Evolutionary conservation across 2,113 vertebrate genomes (phyloP).

Genomic region (Nesoenas mayeri): DNA sequence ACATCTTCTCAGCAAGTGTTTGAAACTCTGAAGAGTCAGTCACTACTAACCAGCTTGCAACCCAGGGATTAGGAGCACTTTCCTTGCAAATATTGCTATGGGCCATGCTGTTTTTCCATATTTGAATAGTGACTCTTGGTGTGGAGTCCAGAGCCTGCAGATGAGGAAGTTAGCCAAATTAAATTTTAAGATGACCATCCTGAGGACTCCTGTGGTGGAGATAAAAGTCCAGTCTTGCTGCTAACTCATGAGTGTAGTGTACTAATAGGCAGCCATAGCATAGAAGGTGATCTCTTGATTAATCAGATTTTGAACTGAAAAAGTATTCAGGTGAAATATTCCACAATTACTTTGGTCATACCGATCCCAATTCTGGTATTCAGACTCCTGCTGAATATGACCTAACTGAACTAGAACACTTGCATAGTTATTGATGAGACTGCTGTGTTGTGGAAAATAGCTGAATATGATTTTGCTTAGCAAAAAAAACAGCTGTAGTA

Average conservation of each 20-base stretch:
- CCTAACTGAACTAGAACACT: not conserved
- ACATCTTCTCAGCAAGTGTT: not conserved
- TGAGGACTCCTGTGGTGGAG: not conserved
- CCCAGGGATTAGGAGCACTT: not conserved
- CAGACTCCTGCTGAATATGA: not conserved
- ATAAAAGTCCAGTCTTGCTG: not conserved
- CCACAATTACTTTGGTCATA: not conserved
- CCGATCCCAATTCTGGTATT: not conserved
- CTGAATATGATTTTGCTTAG: not conserved
- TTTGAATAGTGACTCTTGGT: not conserved
- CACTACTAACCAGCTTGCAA: not conserved
- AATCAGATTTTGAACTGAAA: not conserved
- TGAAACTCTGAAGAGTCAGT: not conserved
- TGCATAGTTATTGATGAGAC: not conserved
- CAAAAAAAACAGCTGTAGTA: not conserved
- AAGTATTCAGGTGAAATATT: not conserved
- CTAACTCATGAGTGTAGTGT: not conserved
- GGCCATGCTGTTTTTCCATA: not conserved
- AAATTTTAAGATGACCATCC: not conserved
- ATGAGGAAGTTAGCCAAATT: not conserved
- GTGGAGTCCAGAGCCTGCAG: not conserved
- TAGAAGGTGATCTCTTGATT: not conserved
- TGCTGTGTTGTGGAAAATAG: not conserved
- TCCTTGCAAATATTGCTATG: not conserved
- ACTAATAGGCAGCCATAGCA: not conserved